These are phyloP conservation scores for Sebastes variabilis DNA, from an alignment of 2,797 vertebrate genomes.

Conservation along the genomic window DNA sequence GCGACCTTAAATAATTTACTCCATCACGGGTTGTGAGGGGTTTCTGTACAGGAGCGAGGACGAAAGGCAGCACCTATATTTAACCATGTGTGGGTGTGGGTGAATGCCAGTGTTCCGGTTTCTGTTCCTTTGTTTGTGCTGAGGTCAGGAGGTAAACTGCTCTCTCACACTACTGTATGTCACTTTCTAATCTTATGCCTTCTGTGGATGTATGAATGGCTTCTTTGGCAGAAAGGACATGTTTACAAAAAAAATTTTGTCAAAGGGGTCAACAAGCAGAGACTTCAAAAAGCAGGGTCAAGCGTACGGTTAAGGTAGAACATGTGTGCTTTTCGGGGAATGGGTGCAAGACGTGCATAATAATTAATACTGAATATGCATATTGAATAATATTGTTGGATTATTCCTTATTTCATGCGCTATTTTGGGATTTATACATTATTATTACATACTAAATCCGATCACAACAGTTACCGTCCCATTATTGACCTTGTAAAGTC, in stretches of 20 bases:
- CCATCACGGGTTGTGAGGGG: background rate
- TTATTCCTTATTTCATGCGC: no score
- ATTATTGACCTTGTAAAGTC: background rate
- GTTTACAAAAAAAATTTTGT: conserved; percentile 22
- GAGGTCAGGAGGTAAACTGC: conserved; percentile 20
- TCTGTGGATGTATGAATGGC: conserved; percentile 34
- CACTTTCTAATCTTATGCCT: conserved; percentile 59
- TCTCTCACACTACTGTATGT: conserved; percentile 1
- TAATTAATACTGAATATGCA: accelerated
- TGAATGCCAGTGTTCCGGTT: conserved; percentile 65
- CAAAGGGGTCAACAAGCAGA: background rate
- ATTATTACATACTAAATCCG: background rate
- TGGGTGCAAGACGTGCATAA: background rate
- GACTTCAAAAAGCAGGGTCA: background rate
- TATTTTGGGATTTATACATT: no score
- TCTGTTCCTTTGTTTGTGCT: conserved; percentile 71
- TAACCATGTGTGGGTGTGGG: conserved; percentile 56
- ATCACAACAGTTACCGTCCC: background rate
- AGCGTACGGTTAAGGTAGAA: background rate
- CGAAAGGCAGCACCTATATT: conserved; percentile 64
- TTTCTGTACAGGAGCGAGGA: conserved; percentile 10
- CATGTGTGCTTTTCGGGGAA: background rate
- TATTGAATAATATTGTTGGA: no score
- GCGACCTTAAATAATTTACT: conserved; percentile 40
- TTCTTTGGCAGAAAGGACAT: conserved; percentile 6